Percentiles rank a stretch among this genome's conserved stretches.
phyloP scores from a whole-genome alignment of 2,113 vertebrate species.

The Trochalopteron elliotii region DNA sequence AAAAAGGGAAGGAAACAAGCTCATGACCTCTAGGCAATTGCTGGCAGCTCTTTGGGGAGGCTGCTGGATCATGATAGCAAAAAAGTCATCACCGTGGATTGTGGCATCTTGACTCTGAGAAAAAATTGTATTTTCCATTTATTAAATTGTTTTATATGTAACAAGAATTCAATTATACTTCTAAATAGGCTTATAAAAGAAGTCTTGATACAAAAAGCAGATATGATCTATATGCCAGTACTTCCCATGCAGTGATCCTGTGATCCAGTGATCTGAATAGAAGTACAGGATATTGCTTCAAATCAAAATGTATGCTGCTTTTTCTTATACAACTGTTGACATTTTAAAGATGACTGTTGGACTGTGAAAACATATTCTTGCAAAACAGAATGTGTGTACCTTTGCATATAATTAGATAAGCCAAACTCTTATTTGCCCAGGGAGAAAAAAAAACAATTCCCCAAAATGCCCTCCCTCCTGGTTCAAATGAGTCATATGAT shows the following conservation, averaged over 20 bases:
- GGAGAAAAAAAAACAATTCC: not conserved
- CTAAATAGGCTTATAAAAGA: not conserved
- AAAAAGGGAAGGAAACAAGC: conserved; percentile 43
- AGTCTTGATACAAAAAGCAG: not conserved
- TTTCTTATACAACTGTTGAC: not conserved
- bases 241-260: not conserved
- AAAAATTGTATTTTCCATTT: not conserved
- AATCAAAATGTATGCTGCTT: not conserved
- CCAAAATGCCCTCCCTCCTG: not conserved
- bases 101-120: not conserved
- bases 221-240: not conserved
- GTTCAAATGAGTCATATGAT: conserved; percentile 15
- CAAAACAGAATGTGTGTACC: not conserved
- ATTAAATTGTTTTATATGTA: not conserved
- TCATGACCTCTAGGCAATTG: conserved; percentile 29
- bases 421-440: not conserved
- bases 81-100: not conserved
- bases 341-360: not conserved
- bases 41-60: not conserved
- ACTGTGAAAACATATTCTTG: not conserved
- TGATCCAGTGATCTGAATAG: not conserved
- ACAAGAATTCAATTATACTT: not conserved
- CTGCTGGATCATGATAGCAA: not conserved
- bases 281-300: not conserved
- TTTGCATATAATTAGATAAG: not conserved